A percentile compares a stretch with the other conserved stretches of the same genome.
phyloP scores from a whole-genome alignment of 2,113 vertebrate genomes.

The Oryzias celebensis region DNA sequence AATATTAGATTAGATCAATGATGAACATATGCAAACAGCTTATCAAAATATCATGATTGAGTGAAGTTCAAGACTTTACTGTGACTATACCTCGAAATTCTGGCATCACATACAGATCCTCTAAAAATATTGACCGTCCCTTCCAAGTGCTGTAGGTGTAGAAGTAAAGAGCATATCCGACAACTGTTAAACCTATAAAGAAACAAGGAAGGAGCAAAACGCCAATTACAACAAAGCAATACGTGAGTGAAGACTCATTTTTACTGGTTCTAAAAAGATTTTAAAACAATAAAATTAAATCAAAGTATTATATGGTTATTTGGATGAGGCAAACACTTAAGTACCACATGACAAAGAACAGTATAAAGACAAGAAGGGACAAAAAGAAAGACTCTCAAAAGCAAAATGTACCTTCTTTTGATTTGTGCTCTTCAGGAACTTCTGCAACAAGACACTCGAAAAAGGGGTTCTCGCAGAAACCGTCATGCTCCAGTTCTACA shows the following conservation, averaged over 20 bases:
- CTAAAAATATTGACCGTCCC: slow-evolving; percentile 76
- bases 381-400: not conserved
- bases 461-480: slow-evolving; percentile 74
- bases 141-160: slow-evolving; percentile 83
- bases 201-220: slow-evolving; percentile 7
- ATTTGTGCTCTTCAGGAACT: slow-evolving; percentile 65
- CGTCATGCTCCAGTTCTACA: slow-evolving; percentile 75
- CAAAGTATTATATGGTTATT: too few species aligned
- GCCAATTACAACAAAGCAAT: not conserved
- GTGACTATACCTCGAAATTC: slow-evolving; percentile 79
- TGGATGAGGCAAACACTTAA: too few species aligned
- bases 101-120: slow-evolving; percentile 87
- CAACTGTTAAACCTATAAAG: slow-evolving; percentile 63
- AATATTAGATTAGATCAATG: too few species aligned
- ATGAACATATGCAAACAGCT: too few species aligned
- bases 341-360: too few species aligned
- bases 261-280: too few species aligned
- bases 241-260: too few species aligned
- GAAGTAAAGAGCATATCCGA: slow-evolving; percentile 82
- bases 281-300: too few species aligned
- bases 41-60: too few species aligned
- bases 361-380: not conserved
- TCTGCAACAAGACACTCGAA: slow-evolving; percentile 79
- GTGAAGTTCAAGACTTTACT: too few species aligned
- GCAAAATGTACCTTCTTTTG: slow-evolving; percentile 63